A percentile compares a stretch with the other conserved stretches of the same genome.
phyloP scores from a whole-genome alignment of 1,140 invertebrate species.

The Laodelphax striatellus region DNA sequence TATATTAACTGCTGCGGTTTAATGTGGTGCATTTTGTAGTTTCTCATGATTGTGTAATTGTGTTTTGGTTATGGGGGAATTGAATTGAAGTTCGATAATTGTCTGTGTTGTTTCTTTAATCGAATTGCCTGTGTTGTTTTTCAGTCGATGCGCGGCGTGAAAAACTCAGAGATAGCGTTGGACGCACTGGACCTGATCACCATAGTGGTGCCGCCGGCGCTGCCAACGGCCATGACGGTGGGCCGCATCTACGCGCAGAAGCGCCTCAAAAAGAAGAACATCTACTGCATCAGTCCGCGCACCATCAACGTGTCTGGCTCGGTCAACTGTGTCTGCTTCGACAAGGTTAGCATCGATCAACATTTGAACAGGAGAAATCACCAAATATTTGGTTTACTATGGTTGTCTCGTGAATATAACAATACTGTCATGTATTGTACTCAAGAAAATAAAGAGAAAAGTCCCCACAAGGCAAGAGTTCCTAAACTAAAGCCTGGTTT shows the following conservation, averaged over 20 bases:
- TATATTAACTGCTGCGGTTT: too few relatives aligned
- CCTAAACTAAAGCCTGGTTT: too few relatives aligned
- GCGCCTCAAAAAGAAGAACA: slow-evolving; percentile 56
- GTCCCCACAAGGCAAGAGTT: too few relatives aligned
- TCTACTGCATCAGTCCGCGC: slow-evolving; percentile 85
- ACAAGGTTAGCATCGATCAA: slow-evolving; percentile 57
- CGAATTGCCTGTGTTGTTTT: too few relatives aligned
- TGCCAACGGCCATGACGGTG: slow-evolving; percentile 90
- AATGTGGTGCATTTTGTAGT: too few relatives aligned
- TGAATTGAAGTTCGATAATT: background rate
- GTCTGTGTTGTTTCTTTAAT: background rate
- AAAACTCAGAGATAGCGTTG: slow-evolving; percentile 27
- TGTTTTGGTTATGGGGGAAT: too few relatives aligned
- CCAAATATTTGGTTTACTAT: too few relatives aligned
- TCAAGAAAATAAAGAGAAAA: too few relatives aligned
- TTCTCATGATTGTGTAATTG: too few relatives aligned
- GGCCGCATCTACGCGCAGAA: slow-evolving; percentile 74
- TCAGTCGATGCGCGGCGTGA: slow-evolving; percentile 26
- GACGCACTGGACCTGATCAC: slow-evolving; percentile 82
- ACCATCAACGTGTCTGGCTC: slow-evolving; percentile 83
- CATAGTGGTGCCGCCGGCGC: slow-evolving; percentile 86
- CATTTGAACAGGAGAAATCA: too few relatives aligned
- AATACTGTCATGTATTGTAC: too few relatives aligned
- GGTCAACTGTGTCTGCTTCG: slow-evolving; percentile 88
- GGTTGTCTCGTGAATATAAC: too few relatives aligned